Evolutionary conservation across 2,113 vertebrate genomes (phyloP).

Genomic region (Nothocercus nigrocapillus): DNA sequence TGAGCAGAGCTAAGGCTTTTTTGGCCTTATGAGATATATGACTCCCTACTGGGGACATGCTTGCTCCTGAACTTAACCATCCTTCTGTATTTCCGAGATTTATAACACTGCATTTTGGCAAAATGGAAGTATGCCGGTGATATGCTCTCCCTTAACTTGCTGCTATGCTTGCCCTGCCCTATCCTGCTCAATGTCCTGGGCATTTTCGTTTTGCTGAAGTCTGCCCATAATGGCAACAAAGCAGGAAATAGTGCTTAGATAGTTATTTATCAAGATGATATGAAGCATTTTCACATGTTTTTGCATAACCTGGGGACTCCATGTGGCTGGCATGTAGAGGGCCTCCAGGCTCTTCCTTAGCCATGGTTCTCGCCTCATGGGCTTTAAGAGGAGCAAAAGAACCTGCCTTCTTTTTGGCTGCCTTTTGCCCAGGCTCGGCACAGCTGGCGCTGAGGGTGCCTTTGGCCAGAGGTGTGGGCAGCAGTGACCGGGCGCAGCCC

Average conservation of each 20-base stretch:
- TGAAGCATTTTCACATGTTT: background rate
- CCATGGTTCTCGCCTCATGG: background rate
- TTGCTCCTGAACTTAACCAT: background rate
- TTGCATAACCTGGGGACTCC: background rate
- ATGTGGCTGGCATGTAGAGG: background rate
- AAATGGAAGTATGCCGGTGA: background rate
- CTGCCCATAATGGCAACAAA: background rate
- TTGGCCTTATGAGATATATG: background rate
- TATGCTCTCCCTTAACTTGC: background rate
- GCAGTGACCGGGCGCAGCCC: background rate
- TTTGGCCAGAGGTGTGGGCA: background rate
- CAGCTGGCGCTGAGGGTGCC: background rate
- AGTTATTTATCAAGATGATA: background rate
- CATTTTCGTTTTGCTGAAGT: background rate
- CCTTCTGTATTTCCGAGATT: background rate
- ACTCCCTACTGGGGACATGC: background rate
- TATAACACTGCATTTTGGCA: background rate
- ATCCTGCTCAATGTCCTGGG: too few species aligned
- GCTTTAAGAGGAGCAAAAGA: background rate
- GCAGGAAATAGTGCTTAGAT: background rate
- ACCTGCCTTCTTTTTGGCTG: accelerated
- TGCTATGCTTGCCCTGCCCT: background rate
- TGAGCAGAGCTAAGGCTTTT: background rate
- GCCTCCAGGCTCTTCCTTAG: background rate
- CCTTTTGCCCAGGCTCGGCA: background rate